Conservation (phyloP, 2,797 vertebrate species). For the Arctocebus calabarensis region DNA sequence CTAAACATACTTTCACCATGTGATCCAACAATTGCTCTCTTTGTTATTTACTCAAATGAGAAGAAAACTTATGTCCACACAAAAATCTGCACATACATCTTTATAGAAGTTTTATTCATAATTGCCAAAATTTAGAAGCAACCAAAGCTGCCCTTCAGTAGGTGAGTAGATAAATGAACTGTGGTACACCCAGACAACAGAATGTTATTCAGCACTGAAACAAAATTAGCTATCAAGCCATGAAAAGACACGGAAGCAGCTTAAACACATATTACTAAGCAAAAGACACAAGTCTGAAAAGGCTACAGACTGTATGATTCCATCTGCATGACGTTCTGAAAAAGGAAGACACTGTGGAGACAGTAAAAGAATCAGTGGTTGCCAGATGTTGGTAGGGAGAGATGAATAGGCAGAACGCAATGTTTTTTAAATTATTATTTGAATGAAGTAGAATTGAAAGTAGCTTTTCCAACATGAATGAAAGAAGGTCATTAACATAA, state of each 20-base stretch:
- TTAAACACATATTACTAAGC: background rate
- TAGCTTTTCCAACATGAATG: background rate
- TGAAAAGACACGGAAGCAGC: background rate
- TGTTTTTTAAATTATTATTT: background rate
- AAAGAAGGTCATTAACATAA: background rate
- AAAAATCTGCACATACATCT: background rate
- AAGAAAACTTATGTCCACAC: background rate
- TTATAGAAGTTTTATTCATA: background rate
- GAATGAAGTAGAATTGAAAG: background rate
- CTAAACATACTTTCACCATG: background rate
- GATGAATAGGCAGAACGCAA: background rate
- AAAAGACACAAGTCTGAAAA: conserved; percentile 38
- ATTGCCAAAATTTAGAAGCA: background rate
- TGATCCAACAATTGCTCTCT: background rate
- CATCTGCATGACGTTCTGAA: background rate
- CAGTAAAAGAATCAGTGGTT: background rate
- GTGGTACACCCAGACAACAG: background rate
- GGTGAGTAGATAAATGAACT: background rate
- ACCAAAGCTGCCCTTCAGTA: background rate
- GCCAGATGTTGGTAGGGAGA: background rate
- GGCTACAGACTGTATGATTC: background rate
- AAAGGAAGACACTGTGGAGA: background rate
- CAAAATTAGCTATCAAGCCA: background rate
- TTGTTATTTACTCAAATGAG: background rate
- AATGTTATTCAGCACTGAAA: background rate